phyloP scores from a whole-genome alignment of 92 coral and sea anemone species.

The Meandrina meandrites region DNA sequence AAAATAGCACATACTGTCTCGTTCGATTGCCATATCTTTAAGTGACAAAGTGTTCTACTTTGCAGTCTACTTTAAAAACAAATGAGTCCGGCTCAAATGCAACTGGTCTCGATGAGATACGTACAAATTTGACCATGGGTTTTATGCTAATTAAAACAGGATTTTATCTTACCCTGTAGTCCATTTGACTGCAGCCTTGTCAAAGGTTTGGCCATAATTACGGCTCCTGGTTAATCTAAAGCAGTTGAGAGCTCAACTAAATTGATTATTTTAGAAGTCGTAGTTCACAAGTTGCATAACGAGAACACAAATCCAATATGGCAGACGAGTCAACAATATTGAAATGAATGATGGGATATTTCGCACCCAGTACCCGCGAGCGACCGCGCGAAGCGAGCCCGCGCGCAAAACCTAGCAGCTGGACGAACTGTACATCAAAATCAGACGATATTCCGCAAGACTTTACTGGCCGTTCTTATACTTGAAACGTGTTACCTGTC shows the following conservation, averaged over 20 bases:
- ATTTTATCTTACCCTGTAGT: constrained; percentile 12
- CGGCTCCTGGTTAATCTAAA: not conserved
- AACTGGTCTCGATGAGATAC: no score
- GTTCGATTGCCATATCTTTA: not conserved
- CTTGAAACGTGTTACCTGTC: no score
- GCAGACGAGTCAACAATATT: constrained; percentile 20
- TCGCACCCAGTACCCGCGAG: not conserved
- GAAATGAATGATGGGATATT: constrained; percentile 35
- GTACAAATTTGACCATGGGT: no score
- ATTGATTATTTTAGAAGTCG: not conserved
- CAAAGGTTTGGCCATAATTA: constrained; percentile 33
- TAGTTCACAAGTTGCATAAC: constrained; percentile 33
- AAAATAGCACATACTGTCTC: no score
- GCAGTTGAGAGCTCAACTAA: not conserved
- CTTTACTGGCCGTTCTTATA: no score
- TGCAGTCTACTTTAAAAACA: no score
- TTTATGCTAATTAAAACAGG: not conserved
- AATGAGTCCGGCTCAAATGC: not conserved
- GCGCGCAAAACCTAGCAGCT: no score
- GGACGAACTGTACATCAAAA: no score
- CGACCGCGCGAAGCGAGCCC: not conserved
- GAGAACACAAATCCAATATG: constrained; percentile 23
- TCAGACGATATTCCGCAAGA: no score
- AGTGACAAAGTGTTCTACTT: not conserved
- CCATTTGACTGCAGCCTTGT: constrained; percentile 20